A percentile compares a stretch with the other conserved stretches of the same genome.
Evolutionary conservation across 2,113 vertebrate genomes (phyloP).

Genomic region (Halichoeres trimaculatus): DNA sequence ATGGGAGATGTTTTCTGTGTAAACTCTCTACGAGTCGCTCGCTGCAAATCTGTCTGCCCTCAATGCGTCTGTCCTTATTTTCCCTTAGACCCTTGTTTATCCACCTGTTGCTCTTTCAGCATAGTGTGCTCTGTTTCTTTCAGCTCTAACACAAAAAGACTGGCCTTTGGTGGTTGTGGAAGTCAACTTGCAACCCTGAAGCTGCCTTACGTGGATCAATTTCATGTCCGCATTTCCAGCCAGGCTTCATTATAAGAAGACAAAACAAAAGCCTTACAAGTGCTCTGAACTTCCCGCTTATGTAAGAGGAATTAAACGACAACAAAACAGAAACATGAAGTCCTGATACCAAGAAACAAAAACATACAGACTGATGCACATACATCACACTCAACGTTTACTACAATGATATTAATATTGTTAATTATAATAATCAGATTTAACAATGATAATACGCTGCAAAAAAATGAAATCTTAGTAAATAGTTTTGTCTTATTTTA

Average conservation of each 20-base stretch:
- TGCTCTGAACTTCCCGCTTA: slow-evolving; percentile 48
- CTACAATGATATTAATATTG: too few species aligned
- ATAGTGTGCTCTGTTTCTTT: not conserved
- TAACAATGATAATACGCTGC: too few species aligned
- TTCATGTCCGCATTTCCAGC: slow-evolving; percentile 1
- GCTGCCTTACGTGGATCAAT: not conserved
- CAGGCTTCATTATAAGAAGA: not conserved
- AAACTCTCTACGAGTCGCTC: not conserved
- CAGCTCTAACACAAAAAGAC: not conserved
- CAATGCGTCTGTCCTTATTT: not conserved
- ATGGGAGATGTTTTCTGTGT: slow-evolving; percentile 16
- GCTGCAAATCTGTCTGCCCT: slow-evolving; percentile 4
- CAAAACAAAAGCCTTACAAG: slow-evolving; percentile 1
- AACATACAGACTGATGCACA: not conserved
- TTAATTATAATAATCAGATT: too few species aligned
- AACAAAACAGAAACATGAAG: slow-evolving; percentile 20
- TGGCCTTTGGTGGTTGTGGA: not conserved
- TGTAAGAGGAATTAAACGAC: slow-evolving; percentile 63
- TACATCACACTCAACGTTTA: too few species aligned
- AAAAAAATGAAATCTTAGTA: too few species aligned
- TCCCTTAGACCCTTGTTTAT: not conserved
- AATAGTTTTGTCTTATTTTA: too few species aligned
- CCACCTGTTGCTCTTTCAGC: not conserved
- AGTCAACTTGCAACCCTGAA: not conserved
- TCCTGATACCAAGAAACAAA: slow-evolving; percentile 37